Conservation (phyloP, 2,888 invertebrate genomes). For the Caradrina kadenii region DNA sequence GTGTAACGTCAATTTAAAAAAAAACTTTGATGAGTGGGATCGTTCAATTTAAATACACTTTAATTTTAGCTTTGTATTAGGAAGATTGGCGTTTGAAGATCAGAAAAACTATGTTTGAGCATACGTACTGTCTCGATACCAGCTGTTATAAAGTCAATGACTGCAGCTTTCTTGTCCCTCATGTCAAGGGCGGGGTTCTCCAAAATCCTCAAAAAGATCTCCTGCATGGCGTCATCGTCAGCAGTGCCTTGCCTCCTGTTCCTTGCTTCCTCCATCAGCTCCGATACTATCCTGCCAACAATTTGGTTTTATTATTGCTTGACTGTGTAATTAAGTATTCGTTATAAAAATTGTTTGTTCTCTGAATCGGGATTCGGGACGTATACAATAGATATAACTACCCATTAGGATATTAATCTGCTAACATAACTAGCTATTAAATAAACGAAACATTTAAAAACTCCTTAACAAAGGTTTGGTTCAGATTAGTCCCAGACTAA, state of each 20-base stretch:
- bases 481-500: conserved; percentile 5
- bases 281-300: conserved; percentile 93
- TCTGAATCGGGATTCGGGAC: background rate
- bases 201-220: conserved; percentile 94
- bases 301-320: conserved; percentile 54
- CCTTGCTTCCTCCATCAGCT: conserved; percentile 93
- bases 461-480: background rate
- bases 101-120: conserved; percentile 43
- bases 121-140: conserved; percentile 94
- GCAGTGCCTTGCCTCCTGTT: conserved; percentile 90
- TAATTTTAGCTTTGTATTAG: background rate
- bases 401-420: background rate
- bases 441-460: conserved; percentile 14
- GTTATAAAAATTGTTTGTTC: background rate
- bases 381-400: background rate
- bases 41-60: background rate
- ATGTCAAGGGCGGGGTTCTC: conserved; percentile 93
- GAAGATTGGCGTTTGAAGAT: background rate
- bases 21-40: background rate
- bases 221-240: conserved; percentile 91
- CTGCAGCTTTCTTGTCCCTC: conserved; percentile 95
- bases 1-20: background rate
- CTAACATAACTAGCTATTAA: background rate
- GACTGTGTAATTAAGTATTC: conserved; percentile 6
- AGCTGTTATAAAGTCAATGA: conserved; percentile 96